Conservation (phyloP, 2,113 vertebrate species). For the Sciurus niger region DNA sequence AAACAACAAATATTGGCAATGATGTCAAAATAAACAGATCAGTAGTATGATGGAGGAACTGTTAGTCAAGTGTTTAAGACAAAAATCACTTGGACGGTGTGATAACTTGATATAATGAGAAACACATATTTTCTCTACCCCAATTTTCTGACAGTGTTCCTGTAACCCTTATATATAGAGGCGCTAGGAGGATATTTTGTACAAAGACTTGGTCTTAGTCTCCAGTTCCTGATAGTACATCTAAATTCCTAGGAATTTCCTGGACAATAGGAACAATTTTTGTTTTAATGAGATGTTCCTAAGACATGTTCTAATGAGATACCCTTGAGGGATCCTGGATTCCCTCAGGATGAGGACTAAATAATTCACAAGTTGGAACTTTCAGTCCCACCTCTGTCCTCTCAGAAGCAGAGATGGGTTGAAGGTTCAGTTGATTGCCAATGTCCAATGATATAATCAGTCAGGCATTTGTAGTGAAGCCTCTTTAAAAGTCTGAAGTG, state of each 20-base stretch:
- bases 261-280: not conserved
- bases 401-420: too few relatives aligned
- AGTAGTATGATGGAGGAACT: not conserved
- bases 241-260: not conserved
- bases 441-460: not conserved
- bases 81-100: not conserved
- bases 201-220: not conserved
- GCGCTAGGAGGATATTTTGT: not conserved
- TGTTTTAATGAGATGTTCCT: not conserved
- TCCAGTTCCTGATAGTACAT: not conserved
- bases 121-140: not conserved
- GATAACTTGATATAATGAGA: not conserved
- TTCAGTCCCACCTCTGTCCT: not conserved
- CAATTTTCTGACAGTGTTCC: not conserved
- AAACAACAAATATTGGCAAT: slow-evolving; percentile 16
- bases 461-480: not conserved
- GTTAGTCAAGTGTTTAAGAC: not conserved
- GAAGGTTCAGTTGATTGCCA: not conserved
- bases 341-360: not conserved
- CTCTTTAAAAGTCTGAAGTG: not conserved
- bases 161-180: not conserved
- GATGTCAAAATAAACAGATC: not conserved
- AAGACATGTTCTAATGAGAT: not conserved
- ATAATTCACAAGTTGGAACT: not conserved
- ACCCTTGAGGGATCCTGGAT: not conserved